A percentile compares a stretch with the other conserved stretches of the same genome.
Evolutionary conservation across 2,113 vertebrate species (phyloP).

Genomic region (Camelus bactrianus): DNA sequence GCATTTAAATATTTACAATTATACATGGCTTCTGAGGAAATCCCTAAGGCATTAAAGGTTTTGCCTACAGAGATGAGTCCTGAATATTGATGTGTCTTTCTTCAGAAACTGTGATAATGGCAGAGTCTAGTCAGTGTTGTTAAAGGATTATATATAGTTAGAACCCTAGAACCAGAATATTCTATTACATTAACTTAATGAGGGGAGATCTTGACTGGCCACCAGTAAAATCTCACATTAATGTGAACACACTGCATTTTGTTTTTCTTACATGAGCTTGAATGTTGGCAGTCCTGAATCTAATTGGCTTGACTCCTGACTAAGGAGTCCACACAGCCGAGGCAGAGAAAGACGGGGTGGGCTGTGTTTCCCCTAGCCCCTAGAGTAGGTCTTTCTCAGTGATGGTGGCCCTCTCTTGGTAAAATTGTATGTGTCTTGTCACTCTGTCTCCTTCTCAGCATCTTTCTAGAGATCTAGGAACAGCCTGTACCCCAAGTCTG

Average conservation of each 20-base stretch:
- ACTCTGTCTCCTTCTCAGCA: background rate
- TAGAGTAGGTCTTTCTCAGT: background rate
- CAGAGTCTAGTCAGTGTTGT: background rate
- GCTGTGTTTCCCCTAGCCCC: too few relatives aligned
- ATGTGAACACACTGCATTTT: background rate
- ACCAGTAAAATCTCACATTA: background rate
- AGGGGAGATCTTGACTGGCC: background rate
- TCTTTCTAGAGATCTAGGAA: background rate
- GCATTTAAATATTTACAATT: conserved; percentile 36
- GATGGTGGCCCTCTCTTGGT: background rate
- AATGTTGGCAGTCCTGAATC: background rate
- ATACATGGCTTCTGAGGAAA: conserved; percentile 29
- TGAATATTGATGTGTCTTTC: background rate
- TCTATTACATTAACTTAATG: background rate
- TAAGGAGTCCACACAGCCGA: background rate
- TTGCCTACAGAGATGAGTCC: background rate
- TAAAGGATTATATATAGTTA: background rate
- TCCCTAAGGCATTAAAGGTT: conserved; percentile 40
- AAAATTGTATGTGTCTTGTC: background rate
- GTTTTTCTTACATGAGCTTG: background rate
- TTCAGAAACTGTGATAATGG: background rate
- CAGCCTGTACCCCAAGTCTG: background rate
- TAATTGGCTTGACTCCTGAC: background rate
- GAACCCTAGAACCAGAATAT: background rate
- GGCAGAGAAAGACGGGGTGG: fast-evolving